Base-by-base conservation (phyloP, 2,888 invertebrate species). In the Caenorhabditis sp. region DNA sequence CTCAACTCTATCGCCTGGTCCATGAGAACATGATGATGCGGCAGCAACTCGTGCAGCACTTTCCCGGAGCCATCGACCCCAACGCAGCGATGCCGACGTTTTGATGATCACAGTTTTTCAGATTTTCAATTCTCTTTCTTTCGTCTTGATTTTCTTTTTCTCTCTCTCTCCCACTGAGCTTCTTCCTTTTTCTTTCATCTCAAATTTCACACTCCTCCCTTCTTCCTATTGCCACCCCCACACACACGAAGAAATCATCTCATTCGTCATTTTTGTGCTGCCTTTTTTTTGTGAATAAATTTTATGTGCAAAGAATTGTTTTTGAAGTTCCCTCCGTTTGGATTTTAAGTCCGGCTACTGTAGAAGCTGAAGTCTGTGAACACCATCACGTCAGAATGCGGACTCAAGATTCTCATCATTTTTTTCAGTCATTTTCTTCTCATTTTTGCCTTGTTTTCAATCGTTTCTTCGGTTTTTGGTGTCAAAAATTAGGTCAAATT, bases 351-450 rank as follows among this genome's bases (percentile, higher is more conserved):
- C 12, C 38, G 41, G 26, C 12, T 80, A 80, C 79, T 24, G 79
- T 79, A 64, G 70, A 54, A 26, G 5, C 22, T 12, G 7, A 26
- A 26, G 7, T 54, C 47, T 51, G 59, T 24, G 10, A 56, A 63
- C 79, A 64, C 54, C 70, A 44, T 24, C 5, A 66, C 72, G 64
- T 16, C 19, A 56, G 58, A 54, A 24, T 56, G 51, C 70, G 44
- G 44, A n/a, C n/a, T n/a, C n/a, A n/a, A 70, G 44, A 22, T 14
- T 72, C 26, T 47, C 72, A 26, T 5, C 47, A 6, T 54, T 54
- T 54, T n/a, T n/a, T 54, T 54, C 54, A 26, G 26, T 2, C 19
- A 24, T 54, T 54, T 26, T 26, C 26, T 26, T 14, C 4, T 26
- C 8, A 0, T 24, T 54, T 54, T 24, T 26, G 4, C 12, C 8